Base-by-base conservation (phyloP, 2,888 invertebrate genomes). In the Epinotia ramella region DNA sequence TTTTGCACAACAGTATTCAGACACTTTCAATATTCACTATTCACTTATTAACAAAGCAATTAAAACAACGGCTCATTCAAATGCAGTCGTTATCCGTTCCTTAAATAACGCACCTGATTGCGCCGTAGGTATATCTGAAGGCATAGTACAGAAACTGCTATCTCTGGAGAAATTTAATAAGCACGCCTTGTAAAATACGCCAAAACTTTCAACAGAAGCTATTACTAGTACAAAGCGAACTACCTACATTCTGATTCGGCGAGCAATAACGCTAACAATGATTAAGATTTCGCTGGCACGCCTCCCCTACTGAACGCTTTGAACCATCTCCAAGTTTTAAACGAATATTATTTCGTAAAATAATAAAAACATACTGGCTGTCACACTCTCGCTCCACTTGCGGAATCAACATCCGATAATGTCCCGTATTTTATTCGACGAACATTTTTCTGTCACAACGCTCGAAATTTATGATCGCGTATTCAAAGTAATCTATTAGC, bases 271-370 rank as follows among this genome's bases (percentile, higher is more conserved):
- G 72, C 76, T 76, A 76, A 76, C 76, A 76, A 76, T 76, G 76
- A 76, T 76, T 76, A 76, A 72, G 76, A 72, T 76, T 76, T 76
- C 67, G 71, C 76, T 76, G 76, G 76, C 76, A 76, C 76, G 76
- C 76, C 76, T 75, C 60, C 67, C 56, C 72, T 56, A 72, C 76
- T 76, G 72, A 76, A 67, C 72, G 76, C 76, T 76, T 76, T 76
- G 76, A 76, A 76, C 76, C 76, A 67, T 76, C 76, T 76, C 76
- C 76, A 76, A 76, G 66, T 76, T 76, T 76, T 76, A 76, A 76
- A 76, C 76, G 76, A 76, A 76, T 72, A 72, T 76, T 76, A 76
- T 76, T 62, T 67, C 76, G 67, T 67, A 67, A 76, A 76, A 76
- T 76, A 76, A 76, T 76, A 76, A 72, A 72, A 76, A 72, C 76